Conservation (phyloP, 2,888 invertebrate species). For the Brachyopa scutellaris region DNA sequence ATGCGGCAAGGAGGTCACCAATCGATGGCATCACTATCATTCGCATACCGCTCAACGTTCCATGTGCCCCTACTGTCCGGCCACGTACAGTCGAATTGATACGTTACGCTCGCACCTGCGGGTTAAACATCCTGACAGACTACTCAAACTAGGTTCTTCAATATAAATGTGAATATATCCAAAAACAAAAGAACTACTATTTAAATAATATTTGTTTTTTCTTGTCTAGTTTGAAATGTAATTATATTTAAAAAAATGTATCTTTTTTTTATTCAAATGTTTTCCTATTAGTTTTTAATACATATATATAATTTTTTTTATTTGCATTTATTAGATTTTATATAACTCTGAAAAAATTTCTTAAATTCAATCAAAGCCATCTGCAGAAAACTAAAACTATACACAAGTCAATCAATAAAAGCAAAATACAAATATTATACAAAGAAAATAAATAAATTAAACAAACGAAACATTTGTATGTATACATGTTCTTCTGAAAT, state of each 20-base stretch:
- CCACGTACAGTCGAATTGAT: conserved; percentile 94
- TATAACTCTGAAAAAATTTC: conserved; percentile 30
- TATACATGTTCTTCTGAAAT: conserved; percentile 1
- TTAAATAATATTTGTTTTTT: conserved; percentile 41
- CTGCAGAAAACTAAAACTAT: conserved; percentile 36
- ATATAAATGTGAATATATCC: conserved; percentile 76
- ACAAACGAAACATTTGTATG: background rate
- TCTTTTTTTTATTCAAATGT: conserved; percentile 56
- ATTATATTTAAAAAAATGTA: conserved; percentile 31
- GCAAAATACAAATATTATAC: conserved; percentile 15
- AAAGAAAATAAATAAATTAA: conserved; percentile 7
- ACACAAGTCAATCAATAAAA: conserved; percentile 61
- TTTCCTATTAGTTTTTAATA: conserved; percentile 71
- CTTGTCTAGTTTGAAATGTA: conserved; percentile 55
- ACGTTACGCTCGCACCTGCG: conserved; percentile 91
- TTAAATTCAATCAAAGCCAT: conserved; percentile 39
- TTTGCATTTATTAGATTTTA: conserved; percentile 70
- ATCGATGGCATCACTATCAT: conserved; percentile 94
- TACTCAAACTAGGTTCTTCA: conserved; percentile 80
- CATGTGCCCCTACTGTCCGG: conserved; percentile 92
- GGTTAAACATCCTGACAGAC: conserved; percentile 86
- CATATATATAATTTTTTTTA: conserved; percentile 65
- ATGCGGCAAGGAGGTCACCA: conserved; percentile 93
- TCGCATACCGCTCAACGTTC: conserved; percentile 91
- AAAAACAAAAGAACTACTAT: conserved; percentile 13